Base-by-base conservation (phyloP, 2,113 vertebrate genomes). In the Entomyzon cyanotis region DNA sequence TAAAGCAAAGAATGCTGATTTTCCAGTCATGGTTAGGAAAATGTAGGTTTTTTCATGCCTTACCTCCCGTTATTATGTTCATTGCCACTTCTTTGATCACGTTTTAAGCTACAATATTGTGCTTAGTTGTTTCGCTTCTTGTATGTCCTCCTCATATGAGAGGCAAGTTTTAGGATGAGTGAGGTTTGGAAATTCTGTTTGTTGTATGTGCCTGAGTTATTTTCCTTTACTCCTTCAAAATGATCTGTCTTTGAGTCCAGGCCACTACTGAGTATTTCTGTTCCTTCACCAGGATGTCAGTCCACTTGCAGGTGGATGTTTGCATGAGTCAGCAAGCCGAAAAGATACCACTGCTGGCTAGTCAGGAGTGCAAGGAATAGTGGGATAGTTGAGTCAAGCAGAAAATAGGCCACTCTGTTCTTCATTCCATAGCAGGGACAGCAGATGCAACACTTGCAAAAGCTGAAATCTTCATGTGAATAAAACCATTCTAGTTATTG, bases 341-440 rank as follows among this genome's bases (percentile, higher is more conserved):
- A 31, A 52, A 84, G 60, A 25, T 69, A 44, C 44, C 1, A 1
- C 52, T 56, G 15, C 31, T 84, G 47, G 73, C 50, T 84, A 22
- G n/a, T 53, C 30, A 56, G 64, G 69, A 84, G 31, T 0, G 8
- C 41, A 33, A 55, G 35, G 82, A 94, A 4, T 85, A 88, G 77
- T n/a, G 87, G 82, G 92, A 84, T 90, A 11, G 59, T 69, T 2
- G 6, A 93, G 28, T 73, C 22, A 23, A 56, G 44, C 25, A 56
- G 83, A 87, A 97, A 94, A 64, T 82, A 80, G 93, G 92, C 90
- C 85, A 47, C 65, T 75, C 59, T 71, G 35, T 93, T 92, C 46
- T 71, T 68, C 9, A 0, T 65, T 91, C 68, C 74, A 33, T 39
- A 60, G 39, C 75, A n/a, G 19, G 0, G 2, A n/a, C 55, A 70